Base-by-base conservation (phyloP, 1,140 invertebrate species). In the Zaprionus davidi region DNA sequence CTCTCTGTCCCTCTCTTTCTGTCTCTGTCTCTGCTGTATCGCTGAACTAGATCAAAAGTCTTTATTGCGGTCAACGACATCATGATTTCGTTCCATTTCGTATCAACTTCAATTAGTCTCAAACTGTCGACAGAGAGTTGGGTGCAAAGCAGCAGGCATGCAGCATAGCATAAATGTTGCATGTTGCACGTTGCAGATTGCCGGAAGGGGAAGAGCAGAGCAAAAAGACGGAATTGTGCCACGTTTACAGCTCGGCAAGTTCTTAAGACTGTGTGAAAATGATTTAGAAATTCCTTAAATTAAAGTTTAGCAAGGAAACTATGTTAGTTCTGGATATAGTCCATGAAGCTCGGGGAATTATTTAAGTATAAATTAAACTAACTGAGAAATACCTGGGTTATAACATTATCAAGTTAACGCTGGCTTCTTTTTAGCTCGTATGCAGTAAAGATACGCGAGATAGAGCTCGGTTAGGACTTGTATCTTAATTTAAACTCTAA, bases 41-140 rank as follows among this genome's bases (percentile, higher is more conserved):
- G 63, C 26, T 55, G 64, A 78, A 78, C 82, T 86, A 85, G 82
- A 85, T 86, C 79, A 71, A 62, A 83, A 76, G 73, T 60, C 68
- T 71, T 59, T 76, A 76, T 76, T 76, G 73, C 68, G 73, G 73
- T 71, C 73, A 76, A 24, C 67, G 44, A 7, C 71, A 49, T 70
- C 66, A 26, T 70, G 31, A 70, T 51, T 51, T 24, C 11, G 46
- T 51, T 66, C 55, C 26, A 67, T 64, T 59, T 41, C 22, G 44
- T 76, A 76, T 76, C 73, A 71, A 71, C 73, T 76, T 71, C 69
- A 76, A 76, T 71, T 71, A 76, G 68, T 71, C 68, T 38, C 67
- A 64, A 71, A 69, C 70, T 58, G 67, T 22, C 57, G 72, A 75
- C 67, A 75, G 31, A 17, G 31, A 56, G 46, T 31, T 44, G 53